Evolutionary conservation across 2,888 invertebrate genomes (phyloP), one percentile per base, ranked within the genome.

Genomic region (Cremastinae sp.): DNA sequence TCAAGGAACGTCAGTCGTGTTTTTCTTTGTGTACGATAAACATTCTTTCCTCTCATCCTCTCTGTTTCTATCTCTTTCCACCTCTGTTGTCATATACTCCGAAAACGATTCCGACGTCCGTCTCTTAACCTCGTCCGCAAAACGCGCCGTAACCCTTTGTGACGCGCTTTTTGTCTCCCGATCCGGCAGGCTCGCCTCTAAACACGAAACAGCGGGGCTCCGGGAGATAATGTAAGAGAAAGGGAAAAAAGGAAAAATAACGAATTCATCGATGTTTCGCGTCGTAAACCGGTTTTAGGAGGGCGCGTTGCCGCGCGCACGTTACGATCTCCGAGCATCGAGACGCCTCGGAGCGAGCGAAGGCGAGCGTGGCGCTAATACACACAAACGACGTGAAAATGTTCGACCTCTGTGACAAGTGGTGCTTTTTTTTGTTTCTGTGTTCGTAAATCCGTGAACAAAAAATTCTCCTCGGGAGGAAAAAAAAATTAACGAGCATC

Each of bases 401-500:
- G 80, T 76, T 81, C 75, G 80, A 4, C 22, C 77, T 79, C 78
- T 75, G 83, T 82, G 83, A 81, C 83, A 85, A 83, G 83, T 82
- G 83, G 71, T 43, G 20, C 43, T 65, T 64, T 37, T 45, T 47
- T 4, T 49, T 49, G 20, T 20, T 61, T 14, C 22, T 43, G 59
- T 62, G 71, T 43, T 22, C 59, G 18, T 39, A 16, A 39, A 35
- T 39, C 22, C 66, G 74, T 64, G 43, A 41, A 37, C 53, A 45
- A 12, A 18, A 20, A 16, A 16, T 1, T 12, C 22, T 9, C 16
- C 16, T 9, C 35, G 20, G 22, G 35, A 35, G 14, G 10, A 28
- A 55, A 18, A 43, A 18, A 16, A 61, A 69, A 47, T 3, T 3
- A 28, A 28, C 28, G 28, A 28, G 28, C 47, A 41, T 69, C 61